Evolutionary conservation across 2,888 invertebrate species (phyloP), one percentile per base, ranked within the genome.

Genomic region (Caenorhabditis drosophilae): DNA sequence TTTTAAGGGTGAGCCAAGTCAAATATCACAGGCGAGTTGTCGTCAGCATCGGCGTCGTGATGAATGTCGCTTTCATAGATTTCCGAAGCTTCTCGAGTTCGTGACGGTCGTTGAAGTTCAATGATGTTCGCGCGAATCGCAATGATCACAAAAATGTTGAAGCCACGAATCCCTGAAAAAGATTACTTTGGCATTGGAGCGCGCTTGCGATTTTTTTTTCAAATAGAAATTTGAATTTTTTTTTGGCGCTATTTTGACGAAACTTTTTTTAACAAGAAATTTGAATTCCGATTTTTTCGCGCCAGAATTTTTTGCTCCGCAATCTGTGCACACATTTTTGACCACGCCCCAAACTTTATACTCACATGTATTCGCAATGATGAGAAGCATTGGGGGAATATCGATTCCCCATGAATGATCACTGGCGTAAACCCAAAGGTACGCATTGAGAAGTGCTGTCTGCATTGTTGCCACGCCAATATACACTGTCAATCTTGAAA

Each of bases 11-110:
- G 49, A 6, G 69, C 67, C 34, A 76, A 42, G 45, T 74, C 74
- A 35, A 74, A 76, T 36, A 76, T 70, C 12, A 76, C 67, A 20
- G 76, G 76, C 16, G 70, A 67, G n/a, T 76, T 74, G 44, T 76
- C 76, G 18, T 73, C 74, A 4, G 59, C 66, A 16, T 68, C 62
- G 11, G 59, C 50, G 27, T 57, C 64, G 12, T 52, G 51, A 9
- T 46, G 52, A 16, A 54, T 54, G 22, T 76, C 73, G 15, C 55
- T 54, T 12, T 70, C 73, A 35, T 74, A 73, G 4, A 76, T 67
- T 50, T 75, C 74, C 15, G 71, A 67, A 11, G 72, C 74, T 22
- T 75, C 75, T n/a, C 75, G 59, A 3, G 67, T 67, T 27, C 70
- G 51, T 18, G 72, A 60, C 4, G 72, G 75, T 15, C 67, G 44